Percentiles rank a stretch among this genome's conserved stretches.
Conservation (phyloP, 2,797 vertebrate species). For the Eospalax fontanierii region DNA sequence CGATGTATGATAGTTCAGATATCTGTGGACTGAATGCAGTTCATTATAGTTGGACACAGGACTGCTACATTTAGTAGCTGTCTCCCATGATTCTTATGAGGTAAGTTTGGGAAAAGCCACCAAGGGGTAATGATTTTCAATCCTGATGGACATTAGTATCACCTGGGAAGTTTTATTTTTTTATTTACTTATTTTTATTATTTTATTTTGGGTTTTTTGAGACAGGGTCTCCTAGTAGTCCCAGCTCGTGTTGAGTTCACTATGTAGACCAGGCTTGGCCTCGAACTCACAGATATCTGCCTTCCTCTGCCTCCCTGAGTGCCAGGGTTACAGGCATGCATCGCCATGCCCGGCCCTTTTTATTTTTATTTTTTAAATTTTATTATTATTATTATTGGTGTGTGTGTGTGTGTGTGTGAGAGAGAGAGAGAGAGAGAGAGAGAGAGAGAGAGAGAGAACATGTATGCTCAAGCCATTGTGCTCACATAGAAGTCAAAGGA, state of each 20-base stretch:
- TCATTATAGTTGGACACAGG: not conserved
- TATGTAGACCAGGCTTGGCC: not conserved
- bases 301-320: not conserved
- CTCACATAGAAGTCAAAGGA: no score
- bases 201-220: no score
- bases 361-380: no score
- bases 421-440: no score
- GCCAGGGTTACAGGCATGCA: not conserved
- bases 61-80: conserved; percentile 3
- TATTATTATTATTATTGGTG: no score
- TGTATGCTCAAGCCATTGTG: no score
- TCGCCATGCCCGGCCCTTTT: no score
- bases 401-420: no score
- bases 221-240: not conserved
- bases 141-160: not conserved
- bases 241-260: not conserved
- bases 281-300: not conserved
- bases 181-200: no score
- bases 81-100: not conserved
- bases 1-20: not conserved
- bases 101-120: not conserved
- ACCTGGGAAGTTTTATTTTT: not conserved
- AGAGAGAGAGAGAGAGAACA: no score
- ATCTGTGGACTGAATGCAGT: not conserved
- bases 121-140: not conserved